These are phyloP conservation scores for Bolinopsis microptera DNA, from an alignment of 37 sponge, comb jelly and placozoan species.

Conservation along the genomic window DNA sequence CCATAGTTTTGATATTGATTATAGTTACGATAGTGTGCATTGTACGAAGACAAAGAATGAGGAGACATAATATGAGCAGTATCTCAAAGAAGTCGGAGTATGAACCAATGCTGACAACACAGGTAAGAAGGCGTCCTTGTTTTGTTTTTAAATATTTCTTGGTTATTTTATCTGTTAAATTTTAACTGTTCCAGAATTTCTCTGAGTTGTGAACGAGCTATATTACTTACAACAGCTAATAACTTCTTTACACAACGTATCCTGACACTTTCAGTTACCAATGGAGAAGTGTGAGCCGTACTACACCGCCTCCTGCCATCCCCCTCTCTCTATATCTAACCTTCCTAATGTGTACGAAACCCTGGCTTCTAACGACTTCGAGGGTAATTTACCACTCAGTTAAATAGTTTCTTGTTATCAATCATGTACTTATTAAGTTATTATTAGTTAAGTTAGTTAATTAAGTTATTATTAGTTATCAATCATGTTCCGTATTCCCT, in stretches of 20 bases:
- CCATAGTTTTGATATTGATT: slow-evolving; percentile 47
- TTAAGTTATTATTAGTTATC: too few species aligned
- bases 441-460: too few species aligned
- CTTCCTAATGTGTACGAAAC: slow-evolving; percentile 56
- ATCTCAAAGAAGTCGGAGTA: neutral
- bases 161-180: too few species aligned
- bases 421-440: too few species aligned
- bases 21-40: slow-evolving; percentile 32
- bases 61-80: neutral
- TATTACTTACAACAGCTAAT: too few species aligned
- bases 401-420: too few species aligned
- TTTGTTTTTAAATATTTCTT: too few species aligned
- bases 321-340: slow-evolving; percentile 27
- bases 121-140: too few species aligned
- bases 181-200: too few species aligned
- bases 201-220: too few species aligned
- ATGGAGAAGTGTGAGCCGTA: slow-evolving; percentile 48
- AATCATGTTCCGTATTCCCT: too few species aligned
- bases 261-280: neutral
- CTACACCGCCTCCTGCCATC: slow-evolving; percentile 58
- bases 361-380: slow-evolving; percentile 51
- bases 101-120: slow-evolving; percentile 54
- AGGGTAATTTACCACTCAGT: slow-evolving; percentile 33
- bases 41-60: neutral
- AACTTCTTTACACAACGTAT: too few species aligned